These are phyloP conservation scores for Pagetopsis macropterus DNA, from an alignment of 2,797 vertebrate genomes.

Conservation along the genomic window DNA sequence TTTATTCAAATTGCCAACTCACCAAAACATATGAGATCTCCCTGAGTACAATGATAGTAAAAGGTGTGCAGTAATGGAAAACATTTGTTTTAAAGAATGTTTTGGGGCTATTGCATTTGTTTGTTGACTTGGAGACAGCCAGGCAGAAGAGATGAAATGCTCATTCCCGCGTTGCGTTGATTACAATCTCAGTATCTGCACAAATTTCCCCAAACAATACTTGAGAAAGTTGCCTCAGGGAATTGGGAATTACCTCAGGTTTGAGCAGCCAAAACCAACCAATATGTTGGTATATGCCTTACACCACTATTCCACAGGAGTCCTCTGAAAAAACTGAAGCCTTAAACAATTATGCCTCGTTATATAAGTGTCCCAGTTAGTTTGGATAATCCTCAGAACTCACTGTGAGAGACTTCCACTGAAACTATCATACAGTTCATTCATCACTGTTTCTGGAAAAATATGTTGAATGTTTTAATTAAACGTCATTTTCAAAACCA, in stretches of 20 bases:
- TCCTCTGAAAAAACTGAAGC: not conserved
- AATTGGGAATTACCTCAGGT: no score
- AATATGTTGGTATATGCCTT: not conserved
- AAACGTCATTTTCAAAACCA: not conserved
- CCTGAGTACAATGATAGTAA: not conserved
- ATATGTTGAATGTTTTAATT: not conserved
- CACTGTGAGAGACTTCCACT: not conserved
- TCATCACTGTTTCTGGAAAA: not conserved
- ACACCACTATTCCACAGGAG: not conserved
- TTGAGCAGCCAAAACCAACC: not conserved
- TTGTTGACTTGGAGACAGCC: not conserved
- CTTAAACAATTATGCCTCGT: not conserved
- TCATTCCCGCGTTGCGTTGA: no score
- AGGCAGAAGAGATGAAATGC: not conserved
- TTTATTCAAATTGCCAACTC: not conserved
- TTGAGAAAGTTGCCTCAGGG: no score
- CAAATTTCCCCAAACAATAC: not conserved
- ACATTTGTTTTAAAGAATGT: not conserved
- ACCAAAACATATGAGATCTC: not conserved
- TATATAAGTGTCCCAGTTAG: slow-evolving; percentile 13
- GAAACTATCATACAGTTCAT: not conserved
- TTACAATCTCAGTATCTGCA: no score
- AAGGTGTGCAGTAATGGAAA: not conserved
- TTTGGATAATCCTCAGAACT: slow-evolving; percentile 12
- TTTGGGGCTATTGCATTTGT: not conserved